Percentiles rank a stretch among this genome's conserved stretches.
Conservation (phyloP, 2,888 invertebrate genomes). For the Cenopis cana region DNA sequence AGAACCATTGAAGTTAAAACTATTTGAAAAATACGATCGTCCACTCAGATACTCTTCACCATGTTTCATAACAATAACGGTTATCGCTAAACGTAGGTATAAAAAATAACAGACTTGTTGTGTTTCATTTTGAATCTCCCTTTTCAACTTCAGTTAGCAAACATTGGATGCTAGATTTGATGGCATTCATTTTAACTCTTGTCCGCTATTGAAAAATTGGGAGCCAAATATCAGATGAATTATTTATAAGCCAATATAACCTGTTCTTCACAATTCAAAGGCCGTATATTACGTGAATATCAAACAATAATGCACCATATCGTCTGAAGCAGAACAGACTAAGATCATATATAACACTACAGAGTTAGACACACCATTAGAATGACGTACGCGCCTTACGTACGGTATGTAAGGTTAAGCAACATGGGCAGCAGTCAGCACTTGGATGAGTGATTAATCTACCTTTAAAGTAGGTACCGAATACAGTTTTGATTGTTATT, state of each 20-base stretch:
- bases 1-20: no score
- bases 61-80: no score
- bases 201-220: neutral
- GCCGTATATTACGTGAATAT: neutral
- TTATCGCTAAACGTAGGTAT: no score
- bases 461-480: no score
- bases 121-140: neutral
- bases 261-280: neutral
- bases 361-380: slow-evolving; percentile 11
- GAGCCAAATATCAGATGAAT: neutral
- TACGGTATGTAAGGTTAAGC: no score
- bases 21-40: no score
- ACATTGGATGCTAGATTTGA: neutral
- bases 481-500: no score
- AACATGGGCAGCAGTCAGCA: no score
- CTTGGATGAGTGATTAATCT: no score
- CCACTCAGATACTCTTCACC: no score
- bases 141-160: neutral
- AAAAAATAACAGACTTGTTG: neutral
- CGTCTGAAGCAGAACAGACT: neutral
- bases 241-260: slow-evolving; percentile 1
- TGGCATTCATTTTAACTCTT: neutral
- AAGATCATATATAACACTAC: neutral
- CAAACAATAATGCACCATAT: neutral
- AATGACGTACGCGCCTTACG: slow-evolving; percentile 17